These are phyloP conservation scores for Colistium nudipinnis DNA, from an alignment of 2,113 vertebrate genomes.

Conservation along the genomic window DNA sequence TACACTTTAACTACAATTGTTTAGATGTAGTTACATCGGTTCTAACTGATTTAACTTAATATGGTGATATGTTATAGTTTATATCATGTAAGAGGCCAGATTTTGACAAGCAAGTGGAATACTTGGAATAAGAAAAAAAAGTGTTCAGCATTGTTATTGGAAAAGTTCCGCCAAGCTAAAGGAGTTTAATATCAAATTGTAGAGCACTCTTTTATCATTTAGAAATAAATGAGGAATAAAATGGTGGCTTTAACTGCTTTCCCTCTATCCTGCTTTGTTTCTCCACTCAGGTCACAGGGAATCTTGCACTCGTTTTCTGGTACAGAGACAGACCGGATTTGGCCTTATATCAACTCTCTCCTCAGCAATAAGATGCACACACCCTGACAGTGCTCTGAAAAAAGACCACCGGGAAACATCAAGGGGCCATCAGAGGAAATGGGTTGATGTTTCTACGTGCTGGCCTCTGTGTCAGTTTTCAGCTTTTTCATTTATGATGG, in stretches of 20 bases:
- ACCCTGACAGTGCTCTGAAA: conserved; percentile 47
- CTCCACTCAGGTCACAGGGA: conserved; percentile 86
- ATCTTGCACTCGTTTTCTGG: conserved; percentile 94
- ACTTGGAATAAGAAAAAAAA: too few species aligned
- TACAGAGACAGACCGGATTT: conserved; percentile 96
- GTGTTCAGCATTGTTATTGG: too few species aligned
- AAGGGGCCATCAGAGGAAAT: conserved; percentile 5
- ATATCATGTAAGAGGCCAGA: too few species aligned
- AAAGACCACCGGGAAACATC: conserved; percentile 3
- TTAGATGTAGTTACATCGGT: too few species aligned
- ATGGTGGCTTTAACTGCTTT: neutral
- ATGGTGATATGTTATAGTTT: too few species aligned
- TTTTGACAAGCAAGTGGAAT: too few species aligned
- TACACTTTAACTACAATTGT: too few species aligned
- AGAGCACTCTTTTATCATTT: neutral
- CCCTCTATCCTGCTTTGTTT: neutral
- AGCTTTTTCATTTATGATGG: conserved; percentile 2
- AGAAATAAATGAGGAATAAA: neutral
- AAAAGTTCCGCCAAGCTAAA: too few species aligned
- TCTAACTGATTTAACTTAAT: too few species aligned
- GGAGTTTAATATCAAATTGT: too few species aligned
- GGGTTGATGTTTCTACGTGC: conserved; percentile 2
- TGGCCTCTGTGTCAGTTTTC: conserved; percentile 23
- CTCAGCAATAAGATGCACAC: conserved; percentile 87
- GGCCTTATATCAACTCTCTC: conserved; percentile 93